Percentiles rank a stretch among this genome's conserved stretches.
These are phyloP conservation scores for Hepsetus odoe DNA, from an alignment of 2,113 vertebrate genomes.

Conservation along the genomic window DNA sequence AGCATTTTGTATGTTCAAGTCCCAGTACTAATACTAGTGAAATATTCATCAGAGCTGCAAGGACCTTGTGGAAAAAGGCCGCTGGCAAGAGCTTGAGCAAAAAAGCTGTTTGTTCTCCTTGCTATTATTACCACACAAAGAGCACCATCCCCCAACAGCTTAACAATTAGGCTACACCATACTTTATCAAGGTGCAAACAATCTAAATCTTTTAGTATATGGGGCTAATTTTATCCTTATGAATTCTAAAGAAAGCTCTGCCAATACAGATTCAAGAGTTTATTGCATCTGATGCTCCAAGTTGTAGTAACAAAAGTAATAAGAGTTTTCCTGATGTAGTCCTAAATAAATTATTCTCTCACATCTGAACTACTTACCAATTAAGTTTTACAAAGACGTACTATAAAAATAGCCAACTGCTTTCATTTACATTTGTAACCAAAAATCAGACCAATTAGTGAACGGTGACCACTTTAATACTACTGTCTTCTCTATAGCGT, in stretches of 20 bases:
- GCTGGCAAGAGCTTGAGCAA: slow-evolving; percentile 7
- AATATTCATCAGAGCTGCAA: slow-evolving; percentile 34
- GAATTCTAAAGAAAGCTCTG: not conserved
- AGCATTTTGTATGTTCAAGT: slow-evolving; percentile 23
- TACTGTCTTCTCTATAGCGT: too few species aligned
- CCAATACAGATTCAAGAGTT: not conserved
- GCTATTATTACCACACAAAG: not conserved
- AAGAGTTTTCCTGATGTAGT: not conserved
- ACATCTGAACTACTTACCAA: not conserved
- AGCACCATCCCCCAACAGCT: not conserved
- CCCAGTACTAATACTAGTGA: slow-evolving; percentile 28
- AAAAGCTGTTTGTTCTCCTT: slow-evolving; percentile 15
- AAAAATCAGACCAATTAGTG: not conserved
- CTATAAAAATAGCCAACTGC: not conserved
- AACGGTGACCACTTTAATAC: not conserved
- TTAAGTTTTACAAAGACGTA: not conserved
- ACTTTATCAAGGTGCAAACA: not conserved
- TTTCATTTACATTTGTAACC: slow-evolving; percentile 9
- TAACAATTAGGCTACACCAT: not conserved
- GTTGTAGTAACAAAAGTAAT: not conserved
- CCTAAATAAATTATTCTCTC: not conserved
- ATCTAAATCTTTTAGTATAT: not conserved
- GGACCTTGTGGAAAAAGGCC: slow-evolving; percentile 15
- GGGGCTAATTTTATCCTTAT: not conserved
- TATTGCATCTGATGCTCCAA: not conserved